Base-by-base conservation (phyloP, 2,113 vertebrate species). In the Rhombomys opimus region DNA sequence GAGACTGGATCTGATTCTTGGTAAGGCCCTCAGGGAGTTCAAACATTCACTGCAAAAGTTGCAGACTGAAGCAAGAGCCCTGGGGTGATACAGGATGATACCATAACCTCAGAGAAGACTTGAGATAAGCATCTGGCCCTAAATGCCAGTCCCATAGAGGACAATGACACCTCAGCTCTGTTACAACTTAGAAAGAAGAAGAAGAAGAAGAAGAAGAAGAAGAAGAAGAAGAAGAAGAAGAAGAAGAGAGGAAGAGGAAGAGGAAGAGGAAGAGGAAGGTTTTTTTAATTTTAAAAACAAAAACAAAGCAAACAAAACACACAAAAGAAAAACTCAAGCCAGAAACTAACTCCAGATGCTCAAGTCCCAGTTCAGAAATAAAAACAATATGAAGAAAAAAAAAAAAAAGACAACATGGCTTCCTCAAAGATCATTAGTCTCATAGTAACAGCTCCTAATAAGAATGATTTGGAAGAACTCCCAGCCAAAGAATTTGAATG, bases 401-500 rank as follows among this genome's bases (percentile, higher is more conserved):
- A 73, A 85, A 63, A 18, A 46, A 23, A 63, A 65, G 81, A 41
- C n/a, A 17, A 41, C 23, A 46, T 30, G 4, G 30, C 59, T 85
- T 63, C 8, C 3, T 85, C 38, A 9, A 63, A 17, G n/a, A 85
- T 65, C 25, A 65, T 63, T 85, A 65, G 59, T 65, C 57, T 63
- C 13, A 15, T 63, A 30, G 14, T 63, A 84, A 84, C 57, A 46
- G 14, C 59, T 82, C 57, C 80, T 85, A 65, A 41, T 85, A 27
- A 85, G 25, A 85, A 46, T 41, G 57, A 85, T 65, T 85, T 85
- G 82, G 59, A 85, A 85, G 14, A 41, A 65, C 38, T 85, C 38
- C 82, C 81, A 81, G 78, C 57, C 78, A 85, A 85, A 85, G 81
- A 65, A 85, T 85, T 85, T 63, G n/a, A 85, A 41, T 63, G 81